Evolutionary conservation across 2,888 invertebrate species (phyloP).

Genomic region (Eretmocerus hayati): DNA sequence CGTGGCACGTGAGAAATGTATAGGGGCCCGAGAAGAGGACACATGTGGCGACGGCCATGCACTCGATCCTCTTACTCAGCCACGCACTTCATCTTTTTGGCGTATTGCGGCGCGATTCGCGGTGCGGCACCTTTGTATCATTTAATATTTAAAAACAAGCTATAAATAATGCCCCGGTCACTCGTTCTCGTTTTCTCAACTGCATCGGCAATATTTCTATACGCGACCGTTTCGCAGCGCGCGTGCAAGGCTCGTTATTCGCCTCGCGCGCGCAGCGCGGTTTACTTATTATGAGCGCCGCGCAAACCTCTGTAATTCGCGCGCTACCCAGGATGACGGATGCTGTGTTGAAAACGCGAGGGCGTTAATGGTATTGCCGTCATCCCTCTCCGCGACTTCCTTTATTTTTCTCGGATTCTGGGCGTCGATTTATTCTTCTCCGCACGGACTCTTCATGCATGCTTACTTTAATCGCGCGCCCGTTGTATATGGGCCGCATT

Average conservation of each 20-base stretch:
- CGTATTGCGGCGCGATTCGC: neutral
- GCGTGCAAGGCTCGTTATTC: no score
- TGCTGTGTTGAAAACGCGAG: slow-evolving; percentile 43
- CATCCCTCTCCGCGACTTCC: neutral
- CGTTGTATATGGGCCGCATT: neutral
- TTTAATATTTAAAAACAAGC: slow-evolving; percentile 49
- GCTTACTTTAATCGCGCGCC: neutral
- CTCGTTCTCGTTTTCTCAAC: neutral
- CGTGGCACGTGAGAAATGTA: neutral
- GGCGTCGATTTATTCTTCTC: neutral
- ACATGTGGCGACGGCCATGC: neutral
- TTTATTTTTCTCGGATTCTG: neutral
- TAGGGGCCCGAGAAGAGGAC: neutral
- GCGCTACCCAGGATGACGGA: slow-evolving; percentile 37
- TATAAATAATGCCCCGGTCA: slow-evolving; percentile 36
- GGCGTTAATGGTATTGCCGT: slow-evolving; percentile 39
- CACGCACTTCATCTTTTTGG: neutral
- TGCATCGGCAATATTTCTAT: no score
- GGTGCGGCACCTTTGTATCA: slow-evolving; percentile 44
- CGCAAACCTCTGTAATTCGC: no score
- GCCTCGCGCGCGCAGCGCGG: no score
- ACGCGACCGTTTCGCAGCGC: no score
- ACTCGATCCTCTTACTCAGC: neutral
- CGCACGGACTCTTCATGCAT: neutral
- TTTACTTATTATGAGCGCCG: no score